Evolutionary conservation across 2,113 vertebrate genomes (phyloP), one percentile per base, ranked within the genome.

Genomic region (Glaucomys volans): DNA sequence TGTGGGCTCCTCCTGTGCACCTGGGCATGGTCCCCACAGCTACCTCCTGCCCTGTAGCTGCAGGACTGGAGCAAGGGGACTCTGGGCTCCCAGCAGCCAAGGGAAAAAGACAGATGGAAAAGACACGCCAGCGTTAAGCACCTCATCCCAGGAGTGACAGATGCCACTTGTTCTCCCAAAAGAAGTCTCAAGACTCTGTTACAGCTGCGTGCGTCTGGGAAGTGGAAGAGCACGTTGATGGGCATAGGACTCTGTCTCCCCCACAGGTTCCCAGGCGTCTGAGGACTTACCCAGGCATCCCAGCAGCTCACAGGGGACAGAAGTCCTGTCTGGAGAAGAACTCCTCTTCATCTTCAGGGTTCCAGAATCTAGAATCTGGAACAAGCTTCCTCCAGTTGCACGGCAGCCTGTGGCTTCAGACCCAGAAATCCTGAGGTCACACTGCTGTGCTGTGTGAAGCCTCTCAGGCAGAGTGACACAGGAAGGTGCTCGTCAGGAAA

Each of bases 181-280:
- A 28, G 59, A 32, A 74, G 24, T n/a, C 44, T n/a, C 17, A 37
- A 1, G 47, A 44, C 67, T 35, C 83, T 47, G 3, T 0, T 20
- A 5, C 12, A 5, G 8, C 52, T 52, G 28, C 14, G 0, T 20
- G 13, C 52, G 22, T 28, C 47, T 18, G 14, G 20, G 82, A 62
- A 62, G 24, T 1, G 6, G 0, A 13, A 35, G 37, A 57, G 44
- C 22, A 8, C 0, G 0, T 0, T 7, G 44, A n/a, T 1, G 1
- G 0, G 6, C n/a, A n/a, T 1, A 9, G 42, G 37, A 10, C 2
- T 14, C n/a, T 2, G 0, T n/a, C n/a, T 26, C 35, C 8, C 8
- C 24, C 66, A 2, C 37, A 0, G 0, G 3, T 5, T 13, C 20
- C 37, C 13, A 28, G 86, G 26, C 3, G 4, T 5, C 4, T 18